Conservation (phyloP, 1,140 invertebrate species). For the Papilio helenus region DNA sequence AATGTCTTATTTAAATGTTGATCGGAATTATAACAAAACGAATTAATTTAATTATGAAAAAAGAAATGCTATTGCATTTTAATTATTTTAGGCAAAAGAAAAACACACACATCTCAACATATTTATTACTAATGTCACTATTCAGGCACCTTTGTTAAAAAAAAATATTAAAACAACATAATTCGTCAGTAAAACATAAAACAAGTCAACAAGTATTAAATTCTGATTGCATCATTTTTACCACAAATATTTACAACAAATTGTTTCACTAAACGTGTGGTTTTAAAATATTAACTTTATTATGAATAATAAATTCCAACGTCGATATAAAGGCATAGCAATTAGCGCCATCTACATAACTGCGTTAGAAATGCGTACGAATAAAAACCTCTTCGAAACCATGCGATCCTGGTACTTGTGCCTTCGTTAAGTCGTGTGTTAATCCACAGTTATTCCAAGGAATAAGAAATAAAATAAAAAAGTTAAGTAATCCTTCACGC, state of each 20-base stretch:
- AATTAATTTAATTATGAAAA: not conserved
- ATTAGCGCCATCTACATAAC: conserved; percentile 26
- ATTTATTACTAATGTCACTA: not conserved
- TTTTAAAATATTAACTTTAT: not conserved
- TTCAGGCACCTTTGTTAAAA: not conserved
- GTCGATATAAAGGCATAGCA: not conserved
- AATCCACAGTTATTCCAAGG: not conserved
- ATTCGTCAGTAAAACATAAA: not conserved
- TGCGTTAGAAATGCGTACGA: conserved; percentile 1
- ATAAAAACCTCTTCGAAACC: conserved; percentile 1
- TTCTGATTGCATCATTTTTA: not conserved
- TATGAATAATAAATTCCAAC: not conserved
- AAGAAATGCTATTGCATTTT: not conserved
- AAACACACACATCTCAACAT: not conserved
- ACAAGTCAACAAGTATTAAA: not conserved
- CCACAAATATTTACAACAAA: not conserved
- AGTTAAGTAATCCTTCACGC: not conserved
- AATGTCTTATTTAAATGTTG: conserved; percentile 7
- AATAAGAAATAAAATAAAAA: not conserved
- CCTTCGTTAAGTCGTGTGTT: conserved; percentile 17
- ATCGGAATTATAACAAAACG: not conserved
- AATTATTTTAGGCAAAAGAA: not conserved
- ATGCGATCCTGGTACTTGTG: conserved; percentile 20
- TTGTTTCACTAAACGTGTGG: not conserved
- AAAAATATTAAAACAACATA: not conserved